A percentile compares a stretch with the other conserved stretches of the same genome.
These are phyloP conservation scores for Invenusta paracnida DNA, from an alignment of 2,888 invertebrate genomes.

Conservation along the genomic window DNA sequence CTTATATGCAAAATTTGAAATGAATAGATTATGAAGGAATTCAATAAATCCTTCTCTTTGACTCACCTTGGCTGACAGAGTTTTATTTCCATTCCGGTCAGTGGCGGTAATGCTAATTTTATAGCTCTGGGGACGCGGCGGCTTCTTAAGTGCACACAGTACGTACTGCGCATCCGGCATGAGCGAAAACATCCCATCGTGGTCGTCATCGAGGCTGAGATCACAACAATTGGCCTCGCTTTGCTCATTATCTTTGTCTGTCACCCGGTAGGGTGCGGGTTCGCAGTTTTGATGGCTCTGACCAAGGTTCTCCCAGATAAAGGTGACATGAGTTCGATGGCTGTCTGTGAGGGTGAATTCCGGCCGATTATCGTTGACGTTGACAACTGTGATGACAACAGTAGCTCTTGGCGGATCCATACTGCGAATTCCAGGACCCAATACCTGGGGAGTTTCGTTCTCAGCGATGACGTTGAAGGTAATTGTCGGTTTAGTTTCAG, in stretches of 20 bases:
- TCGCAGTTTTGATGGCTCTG: background rate
- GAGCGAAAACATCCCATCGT: background rate
- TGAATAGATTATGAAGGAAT: too few relatives aligned
- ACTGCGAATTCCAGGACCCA: background rate
- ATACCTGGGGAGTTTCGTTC: background rate
- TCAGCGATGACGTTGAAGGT: conserved; percentile 5
- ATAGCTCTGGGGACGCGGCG: background rate
- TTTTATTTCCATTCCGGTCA: conserved; percentile 7
- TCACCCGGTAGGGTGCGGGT: background rate
- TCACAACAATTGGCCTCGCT: background rate
- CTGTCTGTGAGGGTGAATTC: background rate
- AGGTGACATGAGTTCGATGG: background rate
- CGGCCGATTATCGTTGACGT: conserved; percentile 9
- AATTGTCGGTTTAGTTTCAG: background rate
- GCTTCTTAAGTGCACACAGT: background rate
- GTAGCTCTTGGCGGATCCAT: background rate
- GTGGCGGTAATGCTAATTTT: background rate
- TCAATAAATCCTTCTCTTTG: too few relatives aligned
- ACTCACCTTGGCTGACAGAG: background rate
- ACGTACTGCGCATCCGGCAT: background rate
- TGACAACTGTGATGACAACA: background rate
- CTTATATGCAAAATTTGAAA: too few relatives aligned
- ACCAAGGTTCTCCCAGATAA: conserved; percentile 10
- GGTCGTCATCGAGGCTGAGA: background rate
- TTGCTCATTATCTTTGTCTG: background rate